Percentiles rank a stretch among this genome's conserved stretches.
Conservation (phyloP, 2,797 vertebrate species). For the Poecilia picta region DNA sequence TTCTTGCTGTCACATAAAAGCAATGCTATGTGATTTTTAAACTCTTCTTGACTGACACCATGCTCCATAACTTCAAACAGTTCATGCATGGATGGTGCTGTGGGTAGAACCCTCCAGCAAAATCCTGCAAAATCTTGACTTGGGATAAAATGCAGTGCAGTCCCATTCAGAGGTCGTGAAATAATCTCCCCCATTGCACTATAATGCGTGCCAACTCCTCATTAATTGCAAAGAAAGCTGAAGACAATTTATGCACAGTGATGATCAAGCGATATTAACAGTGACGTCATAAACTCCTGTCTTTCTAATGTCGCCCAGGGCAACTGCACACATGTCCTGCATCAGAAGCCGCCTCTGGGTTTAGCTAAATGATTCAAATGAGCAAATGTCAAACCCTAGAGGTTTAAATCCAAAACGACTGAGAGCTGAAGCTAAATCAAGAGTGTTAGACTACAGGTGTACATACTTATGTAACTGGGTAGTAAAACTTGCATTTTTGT, state of each 20-base stretch:
- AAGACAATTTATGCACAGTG: neutral
- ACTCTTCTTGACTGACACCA: neutral
- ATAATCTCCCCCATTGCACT: neutral
- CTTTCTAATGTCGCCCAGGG: neutral
- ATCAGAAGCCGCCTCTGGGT: neutral
- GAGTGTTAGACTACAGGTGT: neutral
- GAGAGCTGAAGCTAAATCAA: neutral
- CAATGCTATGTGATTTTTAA: neutral
- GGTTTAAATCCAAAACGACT: neutral
- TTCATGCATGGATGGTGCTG: neutral
- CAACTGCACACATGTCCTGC: neutral
- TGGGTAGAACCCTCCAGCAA: neutral
- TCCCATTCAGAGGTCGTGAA: neutral
- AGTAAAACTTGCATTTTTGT: neutral
- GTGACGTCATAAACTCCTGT: neutral
- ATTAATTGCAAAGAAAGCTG: neutral
- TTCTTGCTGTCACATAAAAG: neutral
- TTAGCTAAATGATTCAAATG: neutral
- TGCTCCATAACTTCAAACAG: neutral
- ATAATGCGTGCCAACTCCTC: neutral
- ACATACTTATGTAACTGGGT: neutral
- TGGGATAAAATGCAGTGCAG: neutral
- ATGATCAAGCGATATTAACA: neutral
- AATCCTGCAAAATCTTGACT: neutral
- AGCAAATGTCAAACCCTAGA: neutral